These are phyloP conservation scores for Cyclophora punctaria DNA, from an alignment of 2,888 invertebrate species.

Conservation along the genomic window DNA sequence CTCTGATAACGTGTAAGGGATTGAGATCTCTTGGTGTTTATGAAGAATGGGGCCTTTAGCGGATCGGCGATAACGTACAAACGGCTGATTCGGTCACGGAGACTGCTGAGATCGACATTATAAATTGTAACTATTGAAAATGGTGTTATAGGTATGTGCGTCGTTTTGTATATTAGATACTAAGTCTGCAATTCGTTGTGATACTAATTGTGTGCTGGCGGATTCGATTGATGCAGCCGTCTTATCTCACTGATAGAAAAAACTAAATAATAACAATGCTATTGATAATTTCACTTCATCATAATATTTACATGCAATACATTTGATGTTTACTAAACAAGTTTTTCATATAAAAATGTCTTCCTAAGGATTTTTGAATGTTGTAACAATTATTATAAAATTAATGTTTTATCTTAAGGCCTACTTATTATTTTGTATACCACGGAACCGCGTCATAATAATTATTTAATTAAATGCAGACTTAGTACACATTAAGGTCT, in stretches of 20 bases:
- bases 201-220: too few relatives aligned
- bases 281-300: too few relatives aligned
- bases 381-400: too few relatives aligned
- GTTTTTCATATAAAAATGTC: too few relatives aligned
- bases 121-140: constrained; percentile 11
- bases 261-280: too few relatives aligned
- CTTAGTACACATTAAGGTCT: constrained; percentile 20
- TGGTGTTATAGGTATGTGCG: constrained; percentile 9
- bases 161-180: constrained; percentile 11
- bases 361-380: too few relatives aligned
- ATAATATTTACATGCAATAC: too few relatives aligned
- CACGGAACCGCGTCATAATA: constrained; percentile 3
- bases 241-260: neutral
- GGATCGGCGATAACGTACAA: constrained; percentile 16
- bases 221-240: neutral
- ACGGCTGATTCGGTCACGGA: constrained; percentile 26
- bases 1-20: neutral
- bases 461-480: constrained; percentile 16
- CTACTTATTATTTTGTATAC: constrained; percentile 2
- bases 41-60: constrained; percentile 27
- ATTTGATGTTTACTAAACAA: constrained; percentile 1
- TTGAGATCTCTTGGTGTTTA: constrained; percentile 18
- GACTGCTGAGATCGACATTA: constrained; percentile 26
- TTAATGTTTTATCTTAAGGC: too few relatives aligned
- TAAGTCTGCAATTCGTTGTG: constrained; percentile 13